These are phyloP conservation scores for Ctenopoma kingsleyae DNA, from an alignment of 2,797 vertebrate species.

Conservation along the genomic window DNA sequence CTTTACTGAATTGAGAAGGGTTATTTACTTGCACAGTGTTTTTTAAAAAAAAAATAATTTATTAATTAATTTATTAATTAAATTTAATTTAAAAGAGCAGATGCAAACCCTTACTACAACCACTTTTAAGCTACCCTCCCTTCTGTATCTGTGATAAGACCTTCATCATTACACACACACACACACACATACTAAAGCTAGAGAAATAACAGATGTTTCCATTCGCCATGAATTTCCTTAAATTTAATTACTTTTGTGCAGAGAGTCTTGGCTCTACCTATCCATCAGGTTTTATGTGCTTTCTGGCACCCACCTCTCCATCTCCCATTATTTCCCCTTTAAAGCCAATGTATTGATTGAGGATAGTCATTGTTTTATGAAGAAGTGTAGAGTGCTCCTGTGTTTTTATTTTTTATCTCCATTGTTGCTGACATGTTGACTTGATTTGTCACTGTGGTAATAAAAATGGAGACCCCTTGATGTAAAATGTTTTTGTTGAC, in stretches of 20 bases:
- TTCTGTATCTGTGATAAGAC: conserved; percentile 11
- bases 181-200: conserved; percentile 24
- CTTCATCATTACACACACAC: conserved; percentile 9
- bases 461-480: conserved; percentile 5
- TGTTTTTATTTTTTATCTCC: conserved; percentile 27
- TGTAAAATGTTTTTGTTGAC: background rate
- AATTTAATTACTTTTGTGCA: conserved; percentile 72
- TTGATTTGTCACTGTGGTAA: conserved; percentile 16
- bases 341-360: conserved; percentile 66
- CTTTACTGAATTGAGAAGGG: too few relatives aligned
- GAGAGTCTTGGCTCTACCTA: conserved; percentile 46
- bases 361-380: conserved; percentile 54
- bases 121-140: background rate
- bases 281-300: conserved; percentile 73
- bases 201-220: conserved; percentile 64
- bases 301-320: conserved; percentile 45
- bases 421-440: conserved; percentile 26
- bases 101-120: conserved; percentile 27
- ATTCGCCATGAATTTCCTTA: conserved; percentile 67
- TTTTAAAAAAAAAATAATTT: too few relatives aligned
- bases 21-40: too few relatives aligned
- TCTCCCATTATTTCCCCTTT: conserved; percentile 55
- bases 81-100: conserved; percentile 54
- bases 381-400: conserved; percentile 35
- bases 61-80: too few relatives aligned